Conservation (phyloP, 1,140 invertebrate genomes). For the Pogonomyrmex barbatus region DNA sequence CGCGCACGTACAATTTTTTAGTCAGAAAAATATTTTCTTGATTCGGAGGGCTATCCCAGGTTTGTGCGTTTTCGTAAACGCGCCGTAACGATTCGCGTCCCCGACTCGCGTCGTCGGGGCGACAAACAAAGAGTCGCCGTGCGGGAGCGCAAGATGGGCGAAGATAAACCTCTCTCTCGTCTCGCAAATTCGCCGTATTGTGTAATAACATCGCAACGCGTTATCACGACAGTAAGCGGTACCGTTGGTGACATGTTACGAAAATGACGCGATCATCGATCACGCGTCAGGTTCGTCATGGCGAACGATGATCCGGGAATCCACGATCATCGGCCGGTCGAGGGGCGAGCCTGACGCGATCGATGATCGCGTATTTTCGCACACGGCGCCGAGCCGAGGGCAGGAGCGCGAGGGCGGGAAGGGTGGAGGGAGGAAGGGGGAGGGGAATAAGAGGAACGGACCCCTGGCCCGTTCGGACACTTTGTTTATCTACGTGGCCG, state of each 20-base stretch:
- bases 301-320: conserved; percentile 27
- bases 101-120: neutral
- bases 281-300: too few relatives aligned
- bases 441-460: neutral
- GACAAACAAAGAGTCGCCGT: neutral
- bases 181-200: conserved; percentile 32
- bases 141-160: neutral
- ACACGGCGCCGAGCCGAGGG: neutral
- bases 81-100: conserved; percentile 7
- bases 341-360: conserved; percentile 10
- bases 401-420: neutral
- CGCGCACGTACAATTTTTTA: neutral
- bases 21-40: conserved; percentile 52
- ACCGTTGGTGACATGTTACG: too few relatives aligned
- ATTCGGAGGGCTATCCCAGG: conserved; percentile 21
- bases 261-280: too few relatives aligned
- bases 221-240: neutral
- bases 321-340: conserved; percentile 30
- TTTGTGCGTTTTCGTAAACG: neutral
- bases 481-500: conserved; percentile 67
- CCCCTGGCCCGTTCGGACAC: conserved; percentile 35
- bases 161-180: neutral
- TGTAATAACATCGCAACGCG: conserved; percentile 34
- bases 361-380: conserved; percentile 41
- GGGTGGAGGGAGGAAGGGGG: neutral